These are phyloP conservation scores for Gari tellinella DNA, from an alignment of 2,888 invertebrate genomes.

Conservation along the genomic window DNA sequence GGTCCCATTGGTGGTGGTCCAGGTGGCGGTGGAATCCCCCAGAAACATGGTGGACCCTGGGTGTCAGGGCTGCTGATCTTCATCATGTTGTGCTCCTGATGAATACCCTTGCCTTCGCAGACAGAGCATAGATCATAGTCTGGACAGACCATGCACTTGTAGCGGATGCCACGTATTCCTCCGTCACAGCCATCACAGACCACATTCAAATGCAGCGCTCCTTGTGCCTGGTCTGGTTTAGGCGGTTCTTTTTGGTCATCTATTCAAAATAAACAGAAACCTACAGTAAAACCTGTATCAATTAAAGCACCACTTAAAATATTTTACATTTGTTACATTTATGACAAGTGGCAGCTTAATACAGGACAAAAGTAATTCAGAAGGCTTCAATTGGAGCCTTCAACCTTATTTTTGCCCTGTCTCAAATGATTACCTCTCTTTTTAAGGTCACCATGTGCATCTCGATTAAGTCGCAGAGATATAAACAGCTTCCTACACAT, in stretches of 20 bases:
- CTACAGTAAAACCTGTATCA: too few relatives aligned
- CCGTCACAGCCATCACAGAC: conserved; percentile 90
- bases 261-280: too few relatives aligned
- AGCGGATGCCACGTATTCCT: conserved; percentile 90
- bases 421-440: too few relatives aligned
- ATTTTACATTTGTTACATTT: too few relatives aligned
- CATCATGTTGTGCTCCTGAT: conserved; percentile 90
- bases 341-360: too few relatives aligned
- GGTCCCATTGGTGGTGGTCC: conserved; percentile 22
- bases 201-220: conserved; percentile 85
- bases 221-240: neutral
- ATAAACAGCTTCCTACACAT: too few relatives aligned
- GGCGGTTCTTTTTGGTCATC: neutral
- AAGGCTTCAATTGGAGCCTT: too few relatives aligned
- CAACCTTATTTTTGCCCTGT: too few relatives aligned
- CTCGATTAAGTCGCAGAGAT: too few relatives aligned
- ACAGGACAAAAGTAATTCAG: too few relatives aligned
- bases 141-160: conserved; percentile 92
- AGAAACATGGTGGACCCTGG: conserved; percentile 6
- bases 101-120: conserved; percentile 89
- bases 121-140: conserved; percentile 92
- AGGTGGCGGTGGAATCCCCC: conserved; percentile 7
- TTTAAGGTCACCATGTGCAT: too few relatives aligned
- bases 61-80: conserved; percentile 86
- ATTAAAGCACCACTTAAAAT: too few relatives aligned